Base-by-base conservation (phyloP, 1,140 invertebrate species). In the Dinoponera quadriceps region DNA sequence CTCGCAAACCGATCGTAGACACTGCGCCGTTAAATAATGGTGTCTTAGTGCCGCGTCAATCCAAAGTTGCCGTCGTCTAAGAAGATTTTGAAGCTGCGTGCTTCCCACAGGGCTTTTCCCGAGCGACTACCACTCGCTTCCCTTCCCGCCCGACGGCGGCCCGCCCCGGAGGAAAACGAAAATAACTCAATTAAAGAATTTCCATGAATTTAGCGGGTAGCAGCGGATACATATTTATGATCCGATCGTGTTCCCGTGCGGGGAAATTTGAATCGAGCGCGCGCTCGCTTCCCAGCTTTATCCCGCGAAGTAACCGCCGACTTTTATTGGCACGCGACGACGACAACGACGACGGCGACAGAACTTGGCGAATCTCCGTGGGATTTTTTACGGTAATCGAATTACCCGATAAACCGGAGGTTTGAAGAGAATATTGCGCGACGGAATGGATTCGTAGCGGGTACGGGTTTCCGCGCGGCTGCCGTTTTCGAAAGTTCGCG, bases 141-240 rank as follows among this genome's bases (percentile, higher is more conserved):
- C 68, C 71, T 65, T 82, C n/a, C 9, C 57, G 38, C 49, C 20
- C 82, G 29, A 27, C 73, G 69, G 7, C 44, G 66, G 78, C 44
- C 22, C 72, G 57, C 48, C 65, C 85, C 66, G 18, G 87, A 44
- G 38, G 85, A 92, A 92, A 93, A 92, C 83, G 90, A 93, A 93
- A 93, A 94, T 94, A 93, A 94, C 91, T 93, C 92, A 92, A 94
- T 94, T 94, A 93, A 93, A 93, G 92, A 93, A 94, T 92, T 93
- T 94, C 92, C 93, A 93, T 92, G 93, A 93, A 94, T 91, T 92
- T 89, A 90, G 85, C 90, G 82, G 89, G 88, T 90, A 87, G 78
- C 33, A 82, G 82, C 55, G 73, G 89, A 94, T 94, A 93, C 93
- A 93, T 94, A 94, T 94, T 94, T 94, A 94, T 94, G 93, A 94